Conservation (phyloP, 2,888 invertebrate genomes). For the Caenorhabditis japonica region DNA sequence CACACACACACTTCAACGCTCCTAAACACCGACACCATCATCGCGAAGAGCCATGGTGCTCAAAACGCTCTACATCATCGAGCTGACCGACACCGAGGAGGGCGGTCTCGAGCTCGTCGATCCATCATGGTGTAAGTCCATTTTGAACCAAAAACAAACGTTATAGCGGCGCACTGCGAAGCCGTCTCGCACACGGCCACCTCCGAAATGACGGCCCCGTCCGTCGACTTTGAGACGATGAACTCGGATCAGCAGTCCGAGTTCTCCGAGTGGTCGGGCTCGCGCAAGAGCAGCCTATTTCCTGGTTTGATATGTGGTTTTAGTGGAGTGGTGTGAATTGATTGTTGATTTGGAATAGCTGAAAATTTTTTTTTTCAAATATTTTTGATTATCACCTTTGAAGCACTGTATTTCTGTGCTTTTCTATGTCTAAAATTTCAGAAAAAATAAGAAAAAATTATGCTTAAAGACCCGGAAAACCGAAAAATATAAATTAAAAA, state of each 20-base stretch:
- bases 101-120: constrained; percentile 77
- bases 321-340: background rate
- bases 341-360: background rate
- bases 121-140: constrained; percentile 76
- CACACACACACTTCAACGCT: constrained; percentile 11
- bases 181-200: constrained; percentile 65
- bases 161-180: constrained; percentile 68
- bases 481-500: too few species aligned
- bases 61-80: constrained; percentile 74
- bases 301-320: constrained; percentile 56
- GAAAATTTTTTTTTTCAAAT: too few species aligned
- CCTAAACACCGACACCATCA: background rate
- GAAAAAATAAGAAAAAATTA: too few species aligned
- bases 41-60: constrained; percentile 66
- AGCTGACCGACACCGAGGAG: constrained; percentile 76
- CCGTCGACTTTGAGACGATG: constrained; percentile 60
- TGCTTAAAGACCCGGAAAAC: too few species aligned
- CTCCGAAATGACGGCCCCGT: constrained; percentile 61
- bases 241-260: constrained; percentile 73
- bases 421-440: too few species aligned
- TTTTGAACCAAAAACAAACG: background rate
- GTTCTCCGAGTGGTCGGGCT: constrained; percentile 75
- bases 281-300: constrained; percentile 67
- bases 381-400: too few species aligned
- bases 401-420: too few species aligned